These are phyloP conservation scores for Limenitis camilla DNA, from an alignment of 2,888 invertebrate species.

Conservation along the genomic window DNA sequence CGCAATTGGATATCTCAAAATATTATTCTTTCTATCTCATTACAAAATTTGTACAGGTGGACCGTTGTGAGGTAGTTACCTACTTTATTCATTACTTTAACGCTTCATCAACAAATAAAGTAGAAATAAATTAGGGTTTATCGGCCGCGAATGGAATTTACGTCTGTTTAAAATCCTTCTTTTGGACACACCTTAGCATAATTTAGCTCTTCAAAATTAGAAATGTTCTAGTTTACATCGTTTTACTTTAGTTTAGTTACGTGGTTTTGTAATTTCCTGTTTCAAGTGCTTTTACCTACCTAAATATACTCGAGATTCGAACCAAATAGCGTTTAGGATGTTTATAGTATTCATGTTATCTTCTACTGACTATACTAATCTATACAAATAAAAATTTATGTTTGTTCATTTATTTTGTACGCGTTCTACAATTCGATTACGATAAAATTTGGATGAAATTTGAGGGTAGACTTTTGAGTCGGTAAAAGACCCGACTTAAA, in stretches of 20 bases:
- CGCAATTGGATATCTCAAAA: no score
- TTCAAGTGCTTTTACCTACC: background rate
- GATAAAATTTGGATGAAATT: no score
- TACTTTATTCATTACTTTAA: background rate
- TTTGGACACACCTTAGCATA: constrained; percentile 2
- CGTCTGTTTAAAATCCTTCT: constrained; percentile 11
- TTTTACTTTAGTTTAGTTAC: background rate
- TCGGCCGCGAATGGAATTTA: background rate
- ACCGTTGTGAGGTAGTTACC: background rate
- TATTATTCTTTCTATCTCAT: no score
- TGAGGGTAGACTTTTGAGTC: background rate
- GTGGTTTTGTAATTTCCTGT: constrained; percentile 6
- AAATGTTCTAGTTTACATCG: constrained; percentile 2
- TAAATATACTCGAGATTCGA: no score
- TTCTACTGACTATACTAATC: no score
- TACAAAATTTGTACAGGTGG: background rate
- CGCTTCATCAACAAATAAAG: background rate
- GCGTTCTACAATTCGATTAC: no score
- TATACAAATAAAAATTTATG: no score
- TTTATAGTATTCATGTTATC: no score
- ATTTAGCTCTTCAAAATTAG: constrained; percentile 4
- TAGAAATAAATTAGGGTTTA: background rate
- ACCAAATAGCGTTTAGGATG: no score
- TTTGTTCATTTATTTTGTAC: no score
- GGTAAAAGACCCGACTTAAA: no score